Evolutionary conservation across 2,888 invertebrate genomes (phyloP).

Genomic region (Synergus umbraculus): DNA sequence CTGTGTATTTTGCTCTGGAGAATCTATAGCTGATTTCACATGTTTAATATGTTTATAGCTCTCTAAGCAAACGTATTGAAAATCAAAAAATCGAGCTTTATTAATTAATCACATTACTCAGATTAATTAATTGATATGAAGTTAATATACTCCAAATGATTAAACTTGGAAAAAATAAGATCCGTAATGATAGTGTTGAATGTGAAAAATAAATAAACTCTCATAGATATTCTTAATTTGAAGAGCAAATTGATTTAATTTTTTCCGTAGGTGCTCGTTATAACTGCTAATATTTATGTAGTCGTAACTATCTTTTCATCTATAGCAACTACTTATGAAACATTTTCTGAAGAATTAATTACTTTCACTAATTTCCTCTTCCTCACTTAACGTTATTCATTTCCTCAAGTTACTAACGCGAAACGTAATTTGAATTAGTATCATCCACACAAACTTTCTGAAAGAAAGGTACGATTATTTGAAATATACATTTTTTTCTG

Average conservation of each 20-base stretch:
- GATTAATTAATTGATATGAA: no score
- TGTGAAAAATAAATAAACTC: no score
- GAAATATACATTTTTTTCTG: not conserved
- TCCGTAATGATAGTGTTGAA: no score
- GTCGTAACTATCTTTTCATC: conserved; percentile 12
- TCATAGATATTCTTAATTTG: no score
- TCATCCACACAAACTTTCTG: conserved; percentile 11
- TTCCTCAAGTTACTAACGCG: conserved; percentile 31
- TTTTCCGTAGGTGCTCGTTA: not conserved
- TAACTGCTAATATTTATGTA: conserved; percentile 22
- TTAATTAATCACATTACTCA: no score
- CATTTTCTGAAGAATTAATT: conserved; percentile 19
- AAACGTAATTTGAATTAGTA: conserved; percentile 21
- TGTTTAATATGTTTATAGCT: conserved; percentile 9
- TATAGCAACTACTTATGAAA: conserved; percentile 12
- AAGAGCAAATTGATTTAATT: not conserved
- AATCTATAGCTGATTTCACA: conserved; percentile 29
- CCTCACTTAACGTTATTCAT: conserved; percentile 31
- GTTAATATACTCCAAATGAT: no score
- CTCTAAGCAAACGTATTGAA: no score
- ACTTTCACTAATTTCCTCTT: conserved; percentile 38
- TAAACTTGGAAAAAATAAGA: no score
- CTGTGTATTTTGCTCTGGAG: not conserved
- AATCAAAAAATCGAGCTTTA: no score
- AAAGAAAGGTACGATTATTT: conserved; percentile 1